phyloP scores from a whole-genome alignment of 2,113 vertebrate species.

The Calyptomena viridis region DNA sequence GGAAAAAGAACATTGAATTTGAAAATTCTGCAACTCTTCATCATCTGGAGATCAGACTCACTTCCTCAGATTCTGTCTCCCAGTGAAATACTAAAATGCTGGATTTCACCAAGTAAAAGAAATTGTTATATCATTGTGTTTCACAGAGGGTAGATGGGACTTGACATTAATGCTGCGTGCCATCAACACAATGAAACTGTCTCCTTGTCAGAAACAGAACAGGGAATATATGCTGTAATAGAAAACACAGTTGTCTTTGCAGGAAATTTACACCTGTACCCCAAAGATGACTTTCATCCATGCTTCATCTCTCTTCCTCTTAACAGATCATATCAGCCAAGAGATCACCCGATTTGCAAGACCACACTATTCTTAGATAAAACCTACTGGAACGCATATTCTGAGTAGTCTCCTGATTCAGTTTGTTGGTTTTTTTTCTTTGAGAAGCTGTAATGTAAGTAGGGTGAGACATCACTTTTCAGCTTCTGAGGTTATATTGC shows the following conservation, averaged over 20 bases:
- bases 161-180: not conserved
- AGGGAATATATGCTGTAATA: not conserved
- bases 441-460: not conserved
- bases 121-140: not conserved
- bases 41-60: not conserved
- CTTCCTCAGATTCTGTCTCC: not conserved
- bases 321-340: not conserved
- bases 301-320: not conserved
- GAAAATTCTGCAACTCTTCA: not conserved
- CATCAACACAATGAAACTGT: not conserved
- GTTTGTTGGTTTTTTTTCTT: not conserved
- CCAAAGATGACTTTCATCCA: not conserved
- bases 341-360: not conserved
- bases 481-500: not conserved
- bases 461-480: not conserved
- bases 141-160: not conserved
- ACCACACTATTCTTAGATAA: not conserved
- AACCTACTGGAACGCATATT: not conserved
- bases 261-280: not conserved
- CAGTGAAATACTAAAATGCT: not conserved
- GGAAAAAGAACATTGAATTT: not conserved
- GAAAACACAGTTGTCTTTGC: not conserved
- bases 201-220: not conserved
- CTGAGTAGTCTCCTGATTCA: not conserved
- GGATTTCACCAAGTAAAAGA: not conserved